Conservation (phyloP, 1,140 invertebrate genomes). For the Uloborus diversus region DNA sequence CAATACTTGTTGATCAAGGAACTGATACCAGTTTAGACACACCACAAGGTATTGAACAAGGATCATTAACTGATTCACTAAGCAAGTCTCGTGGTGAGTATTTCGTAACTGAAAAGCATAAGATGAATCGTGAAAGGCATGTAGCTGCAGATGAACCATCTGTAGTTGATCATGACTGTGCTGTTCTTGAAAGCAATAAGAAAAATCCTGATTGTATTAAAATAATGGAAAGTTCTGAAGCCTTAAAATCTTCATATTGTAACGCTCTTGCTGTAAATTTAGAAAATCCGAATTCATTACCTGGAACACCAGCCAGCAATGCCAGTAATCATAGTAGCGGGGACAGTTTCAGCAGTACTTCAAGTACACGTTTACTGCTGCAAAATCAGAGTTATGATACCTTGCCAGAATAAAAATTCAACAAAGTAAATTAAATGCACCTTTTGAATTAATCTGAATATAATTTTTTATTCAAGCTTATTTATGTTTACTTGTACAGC, state of each 20-base stretch:
- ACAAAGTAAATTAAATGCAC: too few relatives aligned
- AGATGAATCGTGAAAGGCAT: slow-evolving; percentile 19
- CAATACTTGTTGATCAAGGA: slow-evolving; percentile 58
- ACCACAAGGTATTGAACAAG: slow-evolving; percentile 51
- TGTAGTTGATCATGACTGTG: background rate
- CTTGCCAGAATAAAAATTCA: slow-evolving; percentile 32
- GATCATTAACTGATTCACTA: background rate
- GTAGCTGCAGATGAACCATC: slow-evolving; percentile 9
- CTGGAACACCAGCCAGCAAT: slow-evolving; percentile 71
- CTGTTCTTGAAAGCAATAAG: background rate
- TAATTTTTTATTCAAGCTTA: too few relatives aligned
- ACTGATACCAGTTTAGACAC: slow-evolving; percentile 46
- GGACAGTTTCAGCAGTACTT: slow-evolving; percentile 78
- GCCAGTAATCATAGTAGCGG: slow-evolving; percentile 71
- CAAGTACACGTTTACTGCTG: slow-evolving; percentile 71
- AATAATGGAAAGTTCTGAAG: slow-evolving; percentile 27
- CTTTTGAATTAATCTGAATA: background rate
- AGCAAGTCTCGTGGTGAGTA: background rate
- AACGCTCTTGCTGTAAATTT: slow-evolving; percentile 13
- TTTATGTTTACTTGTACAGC: too few relatives aligned
- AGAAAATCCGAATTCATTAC: slow-evolving; percentile 51
- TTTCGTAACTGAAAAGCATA: slow-evolving; percentile 8
- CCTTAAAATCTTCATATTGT: slow-evolving; percentile 35
- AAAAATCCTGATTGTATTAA: background rate
- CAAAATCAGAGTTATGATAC: slow-evolving; percentile 32